A percentile compares a stretch with the other conserved stretches of the same genome.
phyloP scores from a whole-genome alignment of 2,888 invertebrate genomes.

The Megastigmus dorsalis region DNA sequence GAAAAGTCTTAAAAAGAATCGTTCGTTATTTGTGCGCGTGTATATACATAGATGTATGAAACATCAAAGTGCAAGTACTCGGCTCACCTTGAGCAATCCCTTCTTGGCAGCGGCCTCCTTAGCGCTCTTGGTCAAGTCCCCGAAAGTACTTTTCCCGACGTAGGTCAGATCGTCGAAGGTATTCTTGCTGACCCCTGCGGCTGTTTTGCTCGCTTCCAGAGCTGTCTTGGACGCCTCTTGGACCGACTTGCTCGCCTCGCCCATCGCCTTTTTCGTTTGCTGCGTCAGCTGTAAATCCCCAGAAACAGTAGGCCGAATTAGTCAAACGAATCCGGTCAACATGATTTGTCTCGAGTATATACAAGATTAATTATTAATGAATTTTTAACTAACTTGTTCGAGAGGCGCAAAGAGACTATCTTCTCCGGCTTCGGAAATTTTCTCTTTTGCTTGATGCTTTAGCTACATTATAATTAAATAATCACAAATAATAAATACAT shows the following conservation, averaged over 20 bases:
- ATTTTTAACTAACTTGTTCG: constrained; percentile 83
- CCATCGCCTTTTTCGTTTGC: constrained; percentile 92
- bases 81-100: constrained; percentile 85
- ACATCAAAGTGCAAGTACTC: no score
- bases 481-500: background rate
- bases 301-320: no score
- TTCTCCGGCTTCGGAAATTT: constrained; percentile 82
- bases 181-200: constrained; percentile 90
- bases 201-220: constrained; percentile 89
- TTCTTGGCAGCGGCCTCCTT: constrained; percentile 91
- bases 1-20: no score
- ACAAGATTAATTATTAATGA: background rate
- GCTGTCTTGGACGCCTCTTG: constrained; percentile 91
- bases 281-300: constrained; percentile 80
- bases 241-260: constrained; percentile 86
- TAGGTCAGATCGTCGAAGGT: constrained; percentile 92
- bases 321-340: no score
- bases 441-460: constrained; percentile 80
- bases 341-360: no score
- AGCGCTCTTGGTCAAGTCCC: constrained; percentile 93
- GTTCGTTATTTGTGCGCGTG: no score
- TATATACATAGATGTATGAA: no score
- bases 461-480: constrained; percentile 71
- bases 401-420: constrained; percentile 86
- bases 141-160: constrained; percentile 91